Percentiles rank a stretch among this genome's conserved stretches.
phyloP scores from a whole-genome alignment of 2,113 vertebrate species.

The Sphaerodactylus townsendi region DNA sequence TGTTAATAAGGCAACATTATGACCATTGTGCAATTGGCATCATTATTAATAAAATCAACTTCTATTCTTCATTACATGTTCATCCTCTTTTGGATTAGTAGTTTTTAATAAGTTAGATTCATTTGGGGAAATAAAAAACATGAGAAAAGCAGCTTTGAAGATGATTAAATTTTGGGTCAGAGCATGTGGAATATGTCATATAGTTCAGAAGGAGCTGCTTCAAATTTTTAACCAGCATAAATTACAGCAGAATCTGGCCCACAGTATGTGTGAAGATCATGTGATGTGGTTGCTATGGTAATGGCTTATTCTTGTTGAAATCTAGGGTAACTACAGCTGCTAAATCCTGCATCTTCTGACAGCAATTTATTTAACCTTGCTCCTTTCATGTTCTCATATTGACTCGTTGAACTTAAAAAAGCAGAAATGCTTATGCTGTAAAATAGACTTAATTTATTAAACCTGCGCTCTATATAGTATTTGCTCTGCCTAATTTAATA shows the following conservation, averaged over 20 bases:
- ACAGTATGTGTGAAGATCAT: conserved; percentile 18
- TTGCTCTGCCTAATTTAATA: conserved; percentile 19
- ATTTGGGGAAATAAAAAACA: not conserved
- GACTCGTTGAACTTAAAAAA: conserved; percentile 43
- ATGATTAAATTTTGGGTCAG: conserved; percentile 32
- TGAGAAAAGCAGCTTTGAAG: not conserved
- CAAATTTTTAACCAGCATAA: conserved; percentile 25
- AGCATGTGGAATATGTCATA: not conserved
- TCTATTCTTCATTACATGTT: not conserved
- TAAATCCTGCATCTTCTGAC: conserved; percentile 34
- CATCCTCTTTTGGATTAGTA: conserved; percentile 9
- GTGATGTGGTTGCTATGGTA: not conserved
- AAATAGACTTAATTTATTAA: conserved; percentile 41
- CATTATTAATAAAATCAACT: conserved; percentile 13
- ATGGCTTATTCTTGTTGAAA: conserved; percentile 48
- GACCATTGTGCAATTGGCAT: not conserved
- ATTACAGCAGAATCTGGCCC: conserved; percentile 31
- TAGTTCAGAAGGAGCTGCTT: conserved; percentile 16
- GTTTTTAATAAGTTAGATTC: conserved; percentile 16
- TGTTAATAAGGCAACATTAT: conserved; percentile 14
- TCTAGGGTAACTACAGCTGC: conserved; percentile 27
- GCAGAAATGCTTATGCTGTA: conserved; percentile 38
- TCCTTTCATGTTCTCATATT: conserved; percentile 33
- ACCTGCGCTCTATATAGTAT: conserved; percentile 9
- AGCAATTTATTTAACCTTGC: conserved; percentile 45